Evolutionary conservation across 37 sponge, comb jelly and placozoan species (phyloP), one percentile per base, ranked within the genome.

Genomic region (Spongilla lacustris): DNA sequence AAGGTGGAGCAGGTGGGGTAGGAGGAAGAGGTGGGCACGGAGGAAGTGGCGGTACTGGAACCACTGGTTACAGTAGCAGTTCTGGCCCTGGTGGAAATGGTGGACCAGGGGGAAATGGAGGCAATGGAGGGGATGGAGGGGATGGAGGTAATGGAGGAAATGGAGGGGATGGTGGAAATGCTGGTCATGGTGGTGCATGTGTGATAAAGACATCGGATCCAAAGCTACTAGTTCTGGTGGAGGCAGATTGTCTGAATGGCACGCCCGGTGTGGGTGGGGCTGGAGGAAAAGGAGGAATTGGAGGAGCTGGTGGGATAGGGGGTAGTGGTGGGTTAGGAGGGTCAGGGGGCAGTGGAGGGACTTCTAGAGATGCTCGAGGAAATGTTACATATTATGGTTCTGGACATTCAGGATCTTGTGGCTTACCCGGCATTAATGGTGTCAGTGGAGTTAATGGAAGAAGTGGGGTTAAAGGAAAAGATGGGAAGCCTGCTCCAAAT

Each of bases 21-120:
- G 89, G 88, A 31, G 93, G 93, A 69, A 69, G 85, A 29, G 96
- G 93, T 24, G 96, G 91, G 13, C 83, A 81, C 19, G 96, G 96
- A 50, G 96, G 93, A 0, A 38, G 75, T 83, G 95, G 91, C 4
- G 89, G 77, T 13, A 66, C 32, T 33, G 95, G 91, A 32, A 21
- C 22, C 33, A 71, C 36, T 38, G 94, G 94, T 48, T 12, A 29
- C 21, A 83, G 80, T 38, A 84, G n/a, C 88, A 21, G 75, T 81
- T 29, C 48, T 89, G 95, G 92, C 14, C 69, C 41, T n/a, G 86
- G 85, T 58, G 84, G 72, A 25, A 69, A 38, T n/a, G 86, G 85
- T 58, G 84, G 72, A 25, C 35, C 80, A 29, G 93, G 96, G 2
- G 84, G 85, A 6, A 50, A 84, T 83, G 93, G 91, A 4, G 92